Conservation (phyloP, 2,797 vertebrate genomes). For the Phrynocephalus vlangalii region DNA sequence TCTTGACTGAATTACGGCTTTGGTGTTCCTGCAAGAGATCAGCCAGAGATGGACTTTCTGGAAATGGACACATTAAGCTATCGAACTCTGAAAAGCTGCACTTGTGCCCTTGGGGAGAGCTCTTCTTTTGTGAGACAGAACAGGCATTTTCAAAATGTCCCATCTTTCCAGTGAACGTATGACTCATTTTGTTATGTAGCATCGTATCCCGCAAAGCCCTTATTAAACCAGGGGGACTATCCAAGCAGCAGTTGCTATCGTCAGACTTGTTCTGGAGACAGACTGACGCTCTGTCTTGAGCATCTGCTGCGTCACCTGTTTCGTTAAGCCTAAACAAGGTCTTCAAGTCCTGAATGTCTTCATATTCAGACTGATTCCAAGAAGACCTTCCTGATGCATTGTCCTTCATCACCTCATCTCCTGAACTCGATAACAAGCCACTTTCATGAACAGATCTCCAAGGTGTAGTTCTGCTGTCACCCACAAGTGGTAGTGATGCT, state of each 20-base stretch:
- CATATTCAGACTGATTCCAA: constrained; percentile 60
- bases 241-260: constrained; percentile 57
- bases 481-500: constrained; percentile 53
- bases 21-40: constrained; percentile 89
- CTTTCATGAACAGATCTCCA: constrained; percentile 75
- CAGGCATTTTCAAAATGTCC: constrained; percentile 76
- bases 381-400: constrained; percentile 54
- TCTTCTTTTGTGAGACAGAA: constrained; percentile 69
- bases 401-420: constrained; percentile 56
- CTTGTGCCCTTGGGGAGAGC: constrained; percentile 59
- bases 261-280: constrained; percentile 56
- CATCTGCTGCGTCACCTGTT: constrained; percentile 72
- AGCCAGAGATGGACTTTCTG: constrained; percentile 84
- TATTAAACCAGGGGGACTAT: constrained; percentile 68
- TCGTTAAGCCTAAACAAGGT: constrained; percentile 59
- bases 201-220: constrained; percentile 77
- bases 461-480: constrained; percentile 74
- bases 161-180: constrained; percentile 64
- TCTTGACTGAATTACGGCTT: constrained; percentile 72
- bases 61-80: constrained; percentile 66
- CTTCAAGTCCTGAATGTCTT: constrained; percentile 72
- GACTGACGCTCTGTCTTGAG: constrained; percentile 52
- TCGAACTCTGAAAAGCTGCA: constrained; percentile 58
- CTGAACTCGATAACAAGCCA: constrained; percentile 55
- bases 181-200: constrained; percentile 71